These are phyloP conservation scores for Altica lythri DNA, from an alignment of 2,888 invertebrate species.

Conservation along the genomic window DNA sequence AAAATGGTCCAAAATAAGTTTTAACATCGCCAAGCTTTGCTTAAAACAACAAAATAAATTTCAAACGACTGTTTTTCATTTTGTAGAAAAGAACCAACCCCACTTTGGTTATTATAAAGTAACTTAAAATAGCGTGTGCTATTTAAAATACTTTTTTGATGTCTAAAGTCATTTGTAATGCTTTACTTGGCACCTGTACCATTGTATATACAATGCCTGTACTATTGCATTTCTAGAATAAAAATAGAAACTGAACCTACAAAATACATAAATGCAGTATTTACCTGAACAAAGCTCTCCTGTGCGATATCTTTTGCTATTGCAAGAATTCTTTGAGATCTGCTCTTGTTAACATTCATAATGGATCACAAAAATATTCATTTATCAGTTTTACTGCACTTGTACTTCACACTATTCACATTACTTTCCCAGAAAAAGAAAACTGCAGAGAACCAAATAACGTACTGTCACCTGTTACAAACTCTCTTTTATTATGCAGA, in stretches of 20 bases:
- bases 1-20: no score
- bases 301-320: conserved; percentile 5
- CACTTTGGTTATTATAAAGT: not conserved
- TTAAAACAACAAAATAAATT: not conserved
- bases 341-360: conserved; percentile 13
- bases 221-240: not conserved
- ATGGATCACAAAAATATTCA: conserved; percentile 7
- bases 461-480: not conserved
- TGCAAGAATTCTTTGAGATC: conserved; percentile 14
- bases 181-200: not conserved
- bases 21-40: not conserved
- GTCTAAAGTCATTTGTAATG: not conserved
- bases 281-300: conserved; percentile 5
- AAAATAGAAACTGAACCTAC: not conserved
- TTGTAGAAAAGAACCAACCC: not conserved
- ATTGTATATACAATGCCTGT: no score
- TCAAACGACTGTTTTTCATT: not conserved
- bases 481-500: conserved; percentile 10
- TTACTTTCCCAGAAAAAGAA: not conserved
- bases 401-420: conserved; percentile 1
- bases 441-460: conserved; percentile 3
- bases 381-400: conserved; percentile 2
- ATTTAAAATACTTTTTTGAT: not conserved
- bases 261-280: not conserved
- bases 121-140: not conserved